Evolutionary conservation across 2,113 vertebrate species (phyloP), one percentile per base, ranked within the genome.

Genomic region (Galbula dea): DNA sequence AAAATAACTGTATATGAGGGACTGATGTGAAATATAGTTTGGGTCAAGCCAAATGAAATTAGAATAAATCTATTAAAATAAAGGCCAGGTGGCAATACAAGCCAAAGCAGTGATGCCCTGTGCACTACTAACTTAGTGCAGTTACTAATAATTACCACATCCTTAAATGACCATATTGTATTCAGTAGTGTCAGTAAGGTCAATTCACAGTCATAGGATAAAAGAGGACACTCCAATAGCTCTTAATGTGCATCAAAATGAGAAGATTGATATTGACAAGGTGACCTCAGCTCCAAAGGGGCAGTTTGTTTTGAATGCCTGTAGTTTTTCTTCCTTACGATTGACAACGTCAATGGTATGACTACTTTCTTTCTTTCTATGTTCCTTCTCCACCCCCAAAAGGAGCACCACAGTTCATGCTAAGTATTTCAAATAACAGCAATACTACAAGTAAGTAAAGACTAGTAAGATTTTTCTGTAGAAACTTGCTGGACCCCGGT

Each of bases 141-240:
- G 90, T 92, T 86, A 76, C 62, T 65, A 89, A 75, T 93, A 95
- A 95, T 95, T 91, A 79, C 79, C 62, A 80, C 86, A 83, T 92
- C 86, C 55, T 91, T 97, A 92, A 97, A 97, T 86, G 91, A 81
- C 65, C 14, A 41, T 84, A 96, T 96, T 97, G 92, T 97, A 30
- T 83, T 94, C 88, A 51, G 73, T 75, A 79, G 76, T 90, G 92
- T 90, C 86, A 94, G 58, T 59, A 90, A 96, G 96, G 95, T 97
- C 95, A 97, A 86, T 46, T 91, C 76, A 45, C 79, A 93, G 93
- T 75, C 93, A 86, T 6, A 88, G 93, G 85, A 95, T 90, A 90
- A 88, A 86, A 94, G 75, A 62, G 75, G 81, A 91, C 90, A 73
- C 74, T 94, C 85, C 93, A 94, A 41, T 91, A 89, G 72, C 83